These are phyloP conservation scores for Adelosebastes latens DNA, from an alignment of 2,797 vertebrate species.

Conservation along the genomic window DNA sequence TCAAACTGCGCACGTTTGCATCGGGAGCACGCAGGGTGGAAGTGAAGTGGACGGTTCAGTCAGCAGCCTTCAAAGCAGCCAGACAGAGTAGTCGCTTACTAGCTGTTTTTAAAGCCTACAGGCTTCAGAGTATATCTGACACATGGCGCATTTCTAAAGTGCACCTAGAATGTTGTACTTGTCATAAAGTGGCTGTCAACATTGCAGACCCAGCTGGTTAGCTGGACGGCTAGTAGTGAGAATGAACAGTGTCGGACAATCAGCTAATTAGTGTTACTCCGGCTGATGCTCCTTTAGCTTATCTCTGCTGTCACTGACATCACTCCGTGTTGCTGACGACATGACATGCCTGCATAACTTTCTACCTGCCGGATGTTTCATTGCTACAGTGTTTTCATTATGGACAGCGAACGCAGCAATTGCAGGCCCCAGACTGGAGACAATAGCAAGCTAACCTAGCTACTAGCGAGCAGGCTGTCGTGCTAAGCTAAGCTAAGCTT, in stretches of 20 bases:
- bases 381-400: slow-evolving; percentile 22
- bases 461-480: slow-evolving; percentile 58
- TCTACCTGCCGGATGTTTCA: slow-evolving; percentile 29
- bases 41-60: slow-evolving; percentile 41
- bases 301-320: slow-evolving; percentile 50
- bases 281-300: slow-evolving; percentile 60
- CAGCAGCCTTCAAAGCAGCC: slow-evolving; percentile 21
- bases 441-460: slow-evolving; percentile 72
- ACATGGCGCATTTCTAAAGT: slow-evolving; percentile 13
- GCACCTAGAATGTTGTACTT: neutral
- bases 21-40: slow-evolving; percentile 64
- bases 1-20: slow-evolving; percentile 67
- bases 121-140: neutral
- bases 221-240: slow-evolving; percentile 43
- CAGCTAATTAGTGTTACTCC: slow-evolving; percentile 45
- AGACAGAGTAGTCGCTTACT: neutral
- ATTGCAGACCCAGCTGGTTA: slow-evolving; percentile 47
- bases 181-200: slow-evolving; percentile 57
- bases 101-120: neutral
- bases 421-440: slow-evolving; percentile 74
- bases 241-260: slow-evolving; percentile 62
- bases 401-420: slow-evolving; percentile 72
- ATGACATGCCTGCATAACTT: slow-evolving; percentile 49
- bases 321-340: slow-evolving; percentile 43
- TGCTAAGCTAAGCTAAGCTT: slow-evolving; percentile 54